Evolutionary conservation across 1,140 invertebrate genomes (phyloP), one percentile per base, ranked within the genome.

Genomic region (Pachypsylla venusta): DNA sequence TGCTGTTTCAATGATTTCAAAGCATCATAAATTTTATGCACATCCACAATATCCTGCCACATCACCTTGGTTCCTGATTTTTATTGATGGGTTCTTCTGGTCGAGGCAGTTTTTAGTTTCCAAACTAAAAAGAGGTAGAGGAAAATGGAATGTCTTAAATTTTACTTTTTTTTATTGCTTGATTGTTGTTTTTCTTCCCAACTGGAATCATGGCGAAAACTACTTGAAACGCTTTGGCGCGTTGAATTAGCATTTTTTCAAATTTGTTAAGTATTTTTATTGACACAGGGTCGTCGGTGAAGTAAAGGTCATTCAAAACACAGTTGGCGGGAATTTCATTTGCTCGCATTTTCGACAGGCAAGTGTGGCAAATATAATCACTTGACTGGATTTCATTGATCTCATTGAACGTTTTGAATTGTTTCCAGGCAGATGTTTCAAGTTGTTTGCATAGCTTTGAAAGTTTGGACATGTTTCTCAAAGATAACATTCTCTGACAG

Each of bases 181-280:
- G 57, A 59, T 64, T 53, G 64, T 58, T 2, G 59, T 67, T 67
- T 42, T 67, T 69, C 25, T 66, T 68, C 12, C 60, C 40, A 10
- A 68, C 64, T 3, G 69, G 61, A 24, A 40, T 48, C 61, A 67
- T 66, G 57, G 61, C 61, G 28, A 66, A 57, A 25, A 70, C 62
- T n/a, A 61, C 60, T 65, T 69, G 66, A 59, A 69, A 69, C n/a
- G 67, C 65, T 63, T 69, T 69, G 14, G 65, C 69, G 64, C 66
- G 40, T 60, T 70, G 66, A 24, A 69, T 68, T 56, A 67, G 54
- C 1, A 66, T 63, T 61, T 65, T 64, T 60, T 67, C 65, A 53
- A 61, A 64, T 19, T 62, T 56, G 61, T 68, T 67, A 30, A 67
- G 60, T 14, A 12, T 14, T 42, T n/a, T 7, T 53, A 69, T 58